These are phyloP conservation scores for Melanotaenia nigrans DNA, from an alignment of 2,797 vertebrate species.

Conservation along the genomic window DNA sequence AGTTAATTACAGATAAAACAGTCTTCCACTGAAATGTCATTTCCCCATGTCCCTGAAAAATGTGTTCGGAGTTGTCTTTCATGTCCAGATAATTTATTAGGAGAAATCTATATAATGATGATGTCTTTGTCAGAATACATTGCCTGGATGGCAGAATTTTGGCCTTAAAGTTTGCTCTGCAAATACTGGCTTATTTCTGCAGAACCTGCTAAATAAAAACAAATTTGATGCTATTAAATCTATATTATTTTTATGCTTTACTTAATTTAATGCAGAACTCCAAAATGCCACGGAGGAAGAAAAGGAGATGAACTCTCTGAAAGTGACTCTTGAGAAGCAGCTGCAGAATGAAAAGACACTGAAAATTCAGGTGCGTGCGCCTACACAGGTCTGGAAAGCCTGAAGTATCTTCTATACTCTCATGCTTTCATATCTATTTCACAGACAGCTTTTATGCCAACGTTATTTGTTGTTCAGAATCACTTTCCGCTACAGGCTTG, in stretches of 20 bases:
- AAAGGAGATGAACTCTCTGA: slow-evolving; percentile 80
- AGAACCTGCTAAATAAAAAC: not conserved
- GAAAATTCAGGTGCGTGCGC: slow-evolving; percentile 91
- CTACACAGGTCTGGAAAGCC: slow-evolving; percentile 50
- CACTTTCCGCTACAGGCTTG: slow-evolving; percentile 42
- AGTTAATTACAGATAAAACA: slow-evolving; percentile 25
- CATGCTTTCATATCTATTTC: slow-evolving; percentile 1
- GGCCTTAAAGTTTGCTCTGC: not conserved
- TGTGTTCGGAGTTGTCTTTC: slow-evolving; percentile 21
- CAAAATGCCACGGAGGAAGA: slow-evolving; percentile 86
- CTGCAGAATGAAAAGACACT: slow-evolving; percentile 91
- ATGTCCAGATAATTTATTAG: slow-evolving; percentile 13
- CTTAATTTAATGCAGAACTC: too few species aligned
- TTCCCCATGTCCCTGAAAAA: slow-evolving; percentile 20
- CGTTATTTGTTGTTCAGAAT: slow-evolving; percentile 49
- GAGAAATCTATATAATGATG: slow-evolving; percentile 18
- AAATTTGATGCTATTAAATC: slow-evolving; percentile 4
- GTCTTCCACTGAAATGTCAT: slow-evolving; percentile 9
- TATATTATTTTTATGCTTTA: slow-evolving; percentile 22
- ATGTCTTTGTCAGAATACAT: slow-evolving; percentile 5
- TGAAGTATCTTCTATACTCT: slow-evolving; percentile 19
- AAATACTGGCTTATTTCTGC: slow-evolving; percentile 11
- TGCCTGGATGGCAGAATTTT: not conserved
- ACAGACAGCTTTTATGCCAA: slow-evolving; percentile 23
- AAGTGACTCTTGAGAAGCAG: slow-evolving; percentile 89